These are phyloP conservation scores for Myxocyprinus asiaticus DNA, from an alignment of 2,113 vertebrate genomes.

Conservation along the genomic window DNA sequence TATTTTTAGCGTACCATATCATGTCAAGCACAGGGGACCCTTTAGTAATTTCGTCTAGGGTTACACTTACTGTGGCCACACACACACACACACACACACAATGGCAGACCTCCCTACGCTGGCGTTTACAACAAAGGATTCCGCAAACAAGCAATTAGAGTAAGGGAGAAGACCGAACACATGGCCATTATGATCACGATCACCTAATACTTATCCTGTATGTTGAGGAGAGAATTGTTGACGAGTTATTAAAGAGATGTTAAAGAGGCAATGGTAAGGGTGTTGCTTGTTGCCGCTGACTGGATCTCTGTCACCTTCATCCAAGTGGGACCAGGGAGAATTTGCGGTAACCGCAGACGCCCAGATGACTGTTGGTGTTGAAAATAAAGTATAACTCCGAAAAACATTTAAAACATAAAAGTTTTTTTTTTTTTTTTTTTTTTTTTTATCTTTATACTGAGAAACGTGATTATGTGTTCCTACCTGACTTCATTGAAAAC, in stretches of 20 bases:
- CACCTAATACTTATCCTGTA: conserved; percentile 42
- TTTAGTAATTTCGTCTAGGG: conserved; percentile 75
- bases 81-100: conserved; percentile 74
- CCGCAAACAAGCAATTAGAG: conserved; percentile 50
- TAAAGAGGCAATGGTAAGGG: conserved; percentile 19
- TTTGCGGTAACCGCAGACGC: neutral
- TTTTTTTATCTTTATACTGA: neutral
- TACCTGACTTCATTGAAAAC: no score
- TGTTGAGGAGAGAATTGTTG: conserved; percentile 47
- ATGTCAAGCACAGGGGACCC: conserved; percentile 66
- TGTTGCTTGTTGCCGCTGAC: conserved; percentile 36
- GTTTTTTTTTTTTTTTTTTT: neutral
- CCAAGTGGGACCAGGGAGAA: conserved; percentile 6
- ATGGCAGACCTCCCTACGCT: conserved; percentile 66
- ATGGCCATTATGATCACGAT: conserved; percentile 58
- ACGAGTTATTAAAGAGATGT: conserved; percentile 40
- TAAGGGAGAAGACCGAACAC: conserved; percentile 54
- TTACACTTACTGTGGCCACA: conserved; percentile 69
- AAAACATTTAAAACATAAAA: neutral
- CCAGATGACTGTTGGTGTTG: neutral
- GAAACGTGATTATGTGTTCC: no score
- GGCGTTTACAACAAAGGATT: conserved; percentile 61
- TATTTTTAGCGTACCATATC: conserved; percentile 75
- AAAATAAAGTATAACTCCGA: neutral
- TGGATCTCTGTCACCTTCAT: conserved; percentile 37